phyloP scores from a whole-genome alignment of 1,140 invertebrate species.

The Pomacea maculata region DNA sequence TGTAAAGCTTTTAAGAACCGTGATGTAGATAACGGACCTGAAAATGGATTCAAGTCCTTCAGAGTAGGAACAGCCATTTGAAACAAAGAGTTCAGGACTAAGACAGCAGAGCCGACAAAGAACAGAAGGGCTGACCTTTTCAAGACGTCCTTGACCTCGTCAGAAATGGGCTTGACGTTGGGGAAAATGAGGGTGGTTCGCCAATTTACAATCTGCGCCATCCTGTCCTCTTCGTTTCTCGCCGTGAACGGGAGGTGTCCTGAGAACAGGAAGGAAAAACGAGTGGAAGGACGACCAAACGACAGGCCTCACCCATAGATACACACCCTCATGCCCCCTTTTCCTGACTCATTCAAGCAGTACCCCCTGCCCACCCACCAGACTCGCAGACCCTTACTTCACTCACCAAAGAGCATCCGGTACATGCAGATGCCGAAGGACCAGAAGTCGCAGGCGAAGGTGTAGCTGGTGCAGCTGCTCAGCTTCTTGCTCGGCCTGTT shows the following conservation, averaged over 20 bases:
- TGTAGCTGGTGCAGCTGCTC: neutral
- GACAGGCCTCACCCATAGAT: neutral
- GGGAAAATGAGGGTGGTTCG: neutral
- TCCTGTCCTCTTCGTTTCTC: neutral
- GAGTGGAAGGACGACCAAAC: neutral
- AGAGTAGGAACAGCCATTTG: too few species aligned
- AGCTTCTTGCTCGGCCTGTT: too few species aligned
- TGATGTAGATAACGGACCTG: too few species aligned
- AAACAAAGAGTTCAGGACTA: too few species aligned
- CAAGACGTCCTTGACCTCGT: constrained; percentile 13
- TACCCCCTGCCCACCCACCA: too few species aligned
- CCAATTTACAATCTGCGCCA: constrained; percentile 10
- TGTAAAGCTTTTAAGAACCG: too few species aligned
- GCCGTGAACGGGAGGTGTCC: constrained; percentile 7
- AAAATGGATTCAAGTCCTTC: too few species aligned
- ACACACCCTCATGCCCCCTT: neutral
- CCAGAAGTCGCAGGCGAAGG: constrained; percentile 16
- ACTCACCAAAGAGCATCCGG: constrained; percentile 9
- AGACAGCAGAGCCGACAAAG: neutral
- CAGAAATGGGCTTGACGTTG: constrained; percentile 2
- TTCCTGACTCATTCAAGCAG: neutral
- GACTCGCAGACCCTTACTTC: neutral
- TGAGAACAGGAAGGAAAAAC: neutral
- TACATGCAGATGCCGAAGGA: constrained; percentile 21
- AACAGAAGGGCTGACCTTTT: neutral